Evolutionary conservation across 2,113 vertebrate genomes (phyloP), one percentile per base, ranked within the genome.

Genomic region (Danionella cerebrum): DNA sequence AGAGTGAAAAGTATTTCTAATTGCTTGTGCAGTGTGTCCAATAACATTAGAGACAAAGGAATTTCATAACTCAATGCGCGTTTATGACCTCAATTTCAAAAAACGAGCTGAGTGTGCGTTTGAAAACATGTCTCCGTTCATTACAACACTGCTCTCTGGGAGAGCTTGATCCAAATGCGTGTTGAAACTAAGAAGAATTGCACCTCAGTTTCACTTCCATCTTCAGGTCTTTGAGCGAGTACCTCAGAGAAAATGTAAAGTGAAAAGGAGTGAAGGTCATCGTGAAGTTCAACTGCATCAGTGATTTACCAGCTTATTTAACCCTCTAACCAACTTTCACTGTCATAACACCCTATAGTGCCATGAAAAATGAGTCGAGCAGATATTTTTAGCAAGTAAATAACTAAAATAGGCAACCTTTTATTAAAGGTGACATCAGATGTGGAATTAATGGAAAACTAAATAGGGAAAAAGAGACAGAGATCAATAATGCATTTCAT

Each of bases 301-400:
- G 47, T 25, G 16, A 65, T 50, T 48, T 11, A 65, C 58, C 22
- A 31, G 25, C 57, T 7, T 8, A 14, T 55, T n/a, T n/a, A n/a
- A 31, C 51, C 21, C 24, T 10, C 10, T 25, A 69, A 52, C 51
- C 51, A 65, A 55, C 36, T 60, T 71, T 50, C 42, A 58, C 54
- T 58, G 29, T 16, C 60, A 36, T 22, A 52, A 22, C 12, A 59
- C 50, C 58, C 63, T 60, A 57, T 53, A 36, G 42, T 44, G n/a
- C n/a, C n/a, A n/a, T n/a, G n/a, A n/a, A n/a, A n/a, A n/a, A n/a
- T n/a, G n/a, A n/a, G n/a, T n/a, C n/a, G n/a, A n/a, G n/a, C n/a
- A n/a, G n/a, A n/a, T n/a, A n/a, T n/a, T n/a, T n/a, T n/a, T n/a
- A n/a, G n/a, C n/a, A n/a, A n/a, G n/a, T n/a, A n/a, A n/a, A n/a